Evolutionary conservation across 2,888 invertebrate genomes (phyloP), one percentile per base, ranked within the genome.

Genomic region (Andrena camellia): DNA sequence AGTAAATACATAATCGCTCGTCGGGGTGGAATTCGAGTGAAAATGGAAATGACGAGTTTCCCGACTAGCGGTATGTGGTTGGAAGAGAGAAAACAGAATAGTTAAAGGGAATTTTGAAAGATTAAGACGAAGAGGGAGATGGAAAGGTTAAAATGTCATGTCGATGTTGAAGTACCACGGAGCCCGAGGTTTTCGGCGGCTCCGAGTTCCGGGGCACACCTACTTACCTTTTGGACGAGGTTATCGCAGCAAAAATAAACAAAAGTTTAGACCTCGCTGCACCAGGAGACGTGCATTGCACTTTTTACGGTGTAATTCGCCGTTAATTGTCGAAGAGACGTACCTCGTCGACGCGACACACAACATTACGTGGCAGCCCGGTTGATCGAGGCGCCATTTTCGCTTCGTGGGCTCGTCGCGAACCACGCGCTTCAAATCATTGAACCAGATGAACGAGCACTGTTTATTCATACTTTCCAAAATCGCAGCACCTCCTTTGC

Each of bases 341-440:
- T 85, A 89, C 89, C 90, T 91, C 85, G 87, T 89, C 89, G 90
- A 92, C 92, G 89, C 90, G 91, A 93, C 90, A 90, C 90, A 92
- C 91, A 92, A 93, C 93, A 93, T 93, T 93, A 93, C 93, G 93
- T 93, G 93, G 93, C 93, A 92, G 90, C 86, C 85, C 82, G 76
- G 59, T 79, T 90, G 92, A 92, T 81, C 62, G 86, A 50, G 66
- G 86, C 92, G 92, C 89, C 85, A 60, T 81, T 83, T 81, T 75
- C 73, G 50, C 64, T 60, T 2, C 8, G 74, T 52, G 85, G 85
- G 26, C n/a, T 23, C 8, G 8, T 20, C 59, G 2, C 17, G 67
- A 71, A 82, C 42, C 29, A 79, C 7, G n/a, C 6, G 48, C n/a
- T 78, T 76, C 1, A 33, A 68, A 48, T 76, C 68, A 54, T 78